These are phyloP conservation scores for Hexactinellida sp. DNA, from an alignment of 37 sponge, comb jelly and placozoan species.

Conservation along the genomic window DNA sequence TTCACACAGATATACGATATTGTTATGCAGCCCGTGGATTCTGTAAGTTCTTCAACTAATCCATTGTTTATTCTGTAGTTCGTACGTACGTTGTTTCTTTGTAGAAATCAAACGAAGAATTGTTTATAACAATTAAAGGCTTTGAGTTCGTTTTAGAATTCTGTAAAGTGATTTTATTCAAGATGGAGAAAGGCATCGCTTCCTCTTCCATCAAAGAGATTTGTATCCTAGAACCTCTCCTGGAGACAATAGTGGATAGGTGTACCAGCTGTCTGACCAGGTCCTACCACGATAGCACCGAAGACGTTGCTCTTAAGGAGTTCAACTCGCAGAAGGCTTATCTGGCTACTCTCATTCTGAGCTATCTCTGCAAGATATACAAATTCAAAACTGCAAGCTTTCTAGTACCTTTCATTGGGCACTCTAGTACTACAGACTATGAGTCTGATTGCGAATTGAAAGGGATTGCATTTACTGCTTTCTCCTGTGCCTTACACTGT, in stretches of 20 bases:
- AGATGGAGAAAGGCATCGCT: background rate
- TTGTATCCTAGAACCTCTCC: background rate
- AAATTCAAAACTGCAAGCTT: background rate
- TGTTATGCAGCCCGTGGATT: background rate
- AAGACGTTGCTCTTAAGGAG: background rate
- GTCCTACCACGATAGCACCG: background rate
- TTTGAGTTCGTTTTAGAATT: constrained; percentile 5
- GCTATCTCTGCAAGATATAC: constrained; percentile 1
- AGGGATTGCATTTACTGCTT: background rate
- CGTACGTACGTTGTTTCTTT: background rate
- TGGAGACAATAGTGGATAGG: background rate
- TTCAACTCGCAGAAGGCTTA: background rate
- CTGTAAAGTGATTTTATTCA: background rate
- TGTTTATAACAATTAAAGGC: background rate
- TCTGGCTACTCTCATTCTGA: background rate
- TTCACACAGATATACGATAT: background rate
- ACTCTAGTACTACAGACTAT: background rate
- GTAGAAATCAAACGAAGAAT: background rate
- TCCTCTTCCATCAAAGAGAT: background rate
- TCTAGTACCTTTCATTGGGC: background rate
- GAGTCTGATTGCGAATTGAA: background rate
- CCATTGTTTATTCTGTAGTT: too few species aligned
- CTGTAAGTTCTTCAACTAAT: background rate
- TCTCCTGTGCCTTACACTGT: background rate
- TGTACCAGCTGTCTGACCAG: background rate